Conservation (phyloP, 2,888 invertebrate genomes). For the Eucera pruinosa region DNA sequence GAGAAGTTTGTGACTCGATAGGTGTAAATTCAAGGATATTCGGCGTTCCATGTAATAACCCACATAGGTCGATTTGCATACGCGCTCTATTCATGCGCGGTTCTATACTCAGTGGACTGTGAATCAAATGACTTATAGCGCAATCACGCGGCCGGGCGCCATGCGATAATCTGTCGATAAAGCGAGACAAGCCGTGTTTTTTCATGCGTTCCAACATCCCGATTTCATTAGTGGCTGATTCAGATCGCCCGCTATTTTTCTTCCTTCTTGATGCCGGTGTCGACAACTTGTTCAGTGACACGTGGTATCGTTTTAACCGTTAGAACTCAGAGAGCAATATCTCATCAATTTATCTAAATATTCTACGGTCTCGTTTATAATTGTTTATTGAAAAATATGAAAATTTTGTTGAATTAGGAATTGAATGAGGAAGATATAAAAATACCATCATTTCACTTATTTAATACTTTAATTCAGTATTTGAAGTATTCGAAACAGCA, state of each 20-base stretch:
- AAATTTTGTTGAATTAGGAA: no score
- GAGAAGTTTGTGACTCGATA: constrained; percentile 21
- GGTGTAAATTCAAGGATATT: constrained; percentile 50
- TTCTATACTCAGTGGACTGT: constrained; percentile 49
- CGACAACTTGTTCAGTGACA: constrained; percentile 9
- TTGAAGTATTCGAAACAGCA: no score
- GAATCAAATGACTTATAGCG: constrained; percentile 51
- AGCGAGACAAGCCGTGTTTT: constrained; percentile 14
- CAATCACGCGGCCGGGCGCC: constrained; percentile 47
- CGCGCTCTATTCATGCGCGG: constrained; percentile 33
- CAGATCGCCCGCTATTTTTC: constrained; percentile 4
- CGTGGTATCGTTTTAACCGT: background rate
- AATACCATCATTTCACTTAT: no score
- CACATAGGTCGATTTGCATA: constrained; percentile 47
- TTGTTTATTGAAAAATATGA: no score
- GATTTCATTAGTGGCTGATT: constrained; percentile 28
- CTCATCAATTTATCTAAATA: background rate
- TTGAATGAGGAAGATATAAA: no score
- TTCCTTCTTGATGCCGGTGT: background rate
- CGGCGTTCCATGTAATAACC: constrained; percentile 48
- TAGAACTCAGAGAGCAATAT: background rate
- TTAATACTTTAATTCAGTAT: no score
- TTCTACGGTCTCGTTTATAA: background rate
- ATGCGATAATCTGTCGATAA: constrained; percentile 38
- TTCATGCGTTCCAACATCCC: background rate